Percentiles rank a stretch among this genome's conserved stretches.
phyloP scores from a whole-genome alignment of 2,113 vertebrate species.

The Ceuthmochares aereus region DNA sequence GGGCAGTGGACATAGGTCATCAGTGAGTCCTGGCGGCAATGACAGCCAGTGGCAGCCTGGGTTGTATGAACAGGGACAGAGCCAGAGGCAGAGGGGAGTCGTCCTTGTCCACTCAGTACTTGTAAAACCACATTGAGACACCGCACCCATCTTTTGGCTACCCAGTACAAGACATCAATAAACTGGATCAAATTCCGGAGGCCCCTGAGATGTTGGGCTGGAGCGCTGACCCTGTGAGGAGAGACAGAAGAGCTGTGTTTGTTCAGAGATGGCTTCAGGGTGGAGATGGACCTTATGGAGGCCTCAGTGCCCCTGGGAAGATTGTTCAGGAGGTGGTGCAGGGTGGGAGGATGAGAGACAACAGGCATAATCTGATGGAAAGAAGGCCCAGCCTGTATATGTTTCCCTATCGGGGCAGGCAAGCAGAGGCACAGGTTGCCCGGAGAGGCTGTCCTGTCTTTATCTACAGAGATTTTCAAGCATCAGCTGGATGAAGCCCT shows the following conservation, averaged over 20 bases:
- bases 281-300: not conserved
- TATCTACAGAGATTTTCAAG: not conserved
- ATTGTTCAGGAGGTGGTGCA: not conserved
- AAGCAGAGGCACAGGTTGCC: not conserved
- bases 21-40: not conserved
- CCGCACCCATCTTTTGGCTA: not conserved
- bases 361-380: not conserved
- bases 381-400: not conserved
- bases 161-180: not conserved
- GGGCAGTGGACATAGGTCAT: not conserved
- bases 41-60: not conserved
- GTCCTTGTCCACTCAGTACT: not conserved
- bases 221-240: not conserved
- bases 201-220: not conserved
- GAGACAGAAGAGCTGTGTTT: not conserved
- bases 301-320: not conserved
- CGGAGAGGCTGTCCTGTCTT: not conserved
- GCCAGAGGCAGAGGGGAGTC: not conserved
- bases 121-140: not conserved
- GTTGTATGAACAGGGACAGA: not conserved
- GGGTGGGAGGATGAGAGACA: not conserved
- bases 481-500: not conserved
- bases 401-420: no score
- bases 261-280: fast-evolving
- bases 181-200: not conserved